Evolutionary conservation across 1,140 invertebrate species (phyloP).

Genomic region (Sitobion miscanthi): DNA sequence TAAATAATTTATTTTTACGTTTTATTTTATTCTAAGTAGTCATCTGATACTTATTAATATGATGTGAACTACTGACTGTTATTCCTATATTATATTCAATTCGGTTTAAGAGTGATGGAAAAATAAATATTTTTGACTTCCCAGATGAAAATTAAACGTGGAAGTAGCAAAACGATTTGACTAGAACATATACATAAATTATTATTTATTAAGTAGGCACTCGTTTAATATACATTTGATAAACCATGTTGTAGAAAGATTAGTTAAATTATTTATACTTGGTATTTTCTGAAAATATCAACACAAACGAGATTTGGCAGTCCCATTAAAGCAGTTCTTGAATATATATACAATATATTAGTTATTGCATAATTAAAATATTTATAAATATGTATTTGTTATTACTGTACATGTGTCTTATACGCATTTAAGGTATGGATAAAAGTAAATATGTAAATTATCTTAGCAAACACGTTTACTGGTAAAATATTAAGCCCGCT

Average conservation of each 20-base stretch:
- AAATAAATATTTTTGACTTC: background rate
- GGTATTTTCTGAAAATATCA: background rate
- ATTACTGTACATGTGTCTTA: too few relatives aligned
- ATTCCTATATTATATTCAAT: background rate
- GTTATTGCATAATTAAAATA: background rate
- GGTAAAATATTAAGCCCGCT: background rate
- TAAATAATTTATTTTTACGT: background rate
- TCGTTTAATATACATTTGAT: background rate
- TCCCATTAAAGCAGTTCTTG: background rate
- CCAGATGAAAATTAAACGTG: background rate
- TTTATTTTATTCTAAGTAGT: background rate
- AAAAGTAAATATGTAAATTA: constrained; percentile 25
- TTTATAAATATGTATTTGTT: too few relatives aligned
- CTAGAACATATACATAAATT: background rate
- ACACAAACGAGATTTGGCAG: background rate
- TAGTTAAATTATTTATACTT: background rate
- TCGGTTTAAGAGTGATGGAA: background rate
- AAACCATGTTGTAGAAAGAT: background rate
- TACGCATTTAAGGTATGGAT: background rate
- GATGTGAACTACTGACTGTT: background rate
- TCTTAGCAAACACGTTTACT: background rate
- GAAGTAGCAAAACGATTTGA: background rate
- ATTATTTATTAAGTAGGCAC: background rate
- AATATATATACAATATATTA: background rate
- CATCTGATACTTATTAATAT: background rate